A percentile compares a stretch with the other conserved stretches of the same genome.
Conservation (phyloP, 2,888 invertebrate genomes). For the Chalcosyrphus nemorum region DNA sequence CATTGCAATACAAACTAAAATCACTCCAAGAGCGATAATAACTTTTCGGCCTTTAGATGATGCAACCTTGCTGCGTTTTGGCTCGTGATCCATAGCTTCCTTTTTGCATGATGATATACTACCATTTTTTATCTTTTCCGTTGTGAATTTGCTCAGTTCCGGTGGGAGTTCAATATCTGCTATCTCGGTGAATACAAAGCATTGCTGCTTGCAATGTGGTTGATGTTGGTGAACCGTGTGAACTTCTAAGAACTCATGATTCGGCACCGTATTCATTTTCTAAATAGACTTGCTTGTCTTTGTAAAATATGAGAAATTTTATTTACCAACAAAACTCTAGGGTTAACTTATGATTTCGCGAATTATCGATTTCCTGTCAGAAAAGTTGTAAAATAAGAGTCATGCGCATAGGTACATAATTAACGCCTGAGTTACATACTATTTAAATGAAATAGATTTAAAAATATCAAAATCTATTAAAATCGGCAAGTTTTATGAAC, state of each 20-base stretch:
- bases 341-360: slow-evolving; percentile 17
- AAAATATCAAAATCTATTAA: too few species aligned
- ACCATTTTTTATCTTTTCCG: slow-evolving; percentile 81
- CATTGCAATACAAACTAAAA: slow-evolving; percentile 80
- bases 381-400: background rate
- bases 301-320: background rate
- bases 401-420: slow-evolving; percentile 28
- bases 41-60: slow-evolving; percentile 78
- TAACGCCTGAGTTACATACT: background rate
- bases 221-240: slow-evolving; percentile 80
- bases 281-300: background rate
- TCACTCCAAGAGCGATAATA: slow-evolving; percentile 77
- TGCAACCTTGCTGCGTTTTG: slow-evolving; percentile 62
- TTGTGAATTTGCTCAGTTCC: slow-evolving; percentile 81
- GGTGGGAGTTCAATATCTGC: slow-evolving; percentile 82
- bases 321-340: slow-evolving; percentile 56
- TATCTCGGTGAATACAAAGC: slow-evolving; percentile 82
- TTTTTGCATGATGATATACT: slow-evolving; percentile 79
- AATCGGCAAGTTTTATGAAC: too few species aligned
- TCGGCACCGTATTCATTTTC: slow-evolving; percentile 81
- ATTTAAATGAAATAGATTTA: background rate
- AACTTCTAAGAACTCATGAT: slow-evolving; percentile 81
- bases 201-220: slow-evolving; percentile 81
- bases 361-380: slow-evolving; percentile 63
- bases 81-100: slow-evolving; percentile 74